Base-by-base conservation (phyloP, 2,113 vertebrate species). In the Polyodon spathula region DNA sequence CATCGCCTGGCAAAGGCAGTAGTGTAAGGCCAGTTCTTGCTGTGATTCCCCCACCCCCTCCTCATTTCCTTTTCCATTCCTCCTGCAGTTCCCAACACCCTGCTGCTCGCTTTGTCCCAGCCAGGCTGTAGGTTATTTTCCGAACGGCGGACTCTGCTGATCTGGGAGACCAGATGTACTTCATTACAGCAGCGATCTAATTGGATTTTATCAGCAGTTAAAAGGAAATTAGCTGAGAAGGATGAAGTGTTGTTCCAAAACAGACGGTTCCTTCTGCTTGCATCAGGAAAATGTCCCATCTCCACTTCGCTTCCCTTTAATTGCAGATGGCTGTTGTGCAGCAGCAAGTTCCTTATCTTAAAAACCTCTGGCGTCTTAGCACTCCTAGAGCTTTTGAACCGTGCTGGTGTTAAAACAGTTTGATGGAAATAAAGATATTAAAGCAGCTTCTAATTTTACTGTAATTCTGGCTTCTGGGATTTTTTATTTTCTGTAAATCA, bases 171-270 rank as follows among this genome's bases (percentile, higher is more conserved):
- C 84, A 87, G 86, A 82, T 84, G 84, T 81, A 78, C 73, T 79
- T 83, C 79, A 78, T 88, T 85, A 83, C 68, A 72, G 63, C 73
- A 67, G 61, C 60, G 68, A 70, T 70, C 77, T 84, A 79, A 79
- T 78, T 84, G 76, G 82, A 77, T 79, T 82, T 78, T 83, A 82
- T 83, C 78, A 81, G 76, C 80, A 75, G 69, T 81, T 87, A 84
- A 78, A 73, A 63, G 77, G 73, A 78, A 78, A 83, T 85, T 75
- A 82, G 64, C 62, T 60, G 9, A 63, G 53, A 50, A 54, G 68
- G 60, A 66, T 42, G 53, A 59, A 42, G 54, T 66, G 63, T 71
- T 62, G 66, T 44, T 70, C 65, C 61, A 59, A 38, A 60, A 66
- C 65, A 68, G 70, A 68, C 68, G 57, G 46, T 8, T 50, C n/a